Evolutionary conservation across 2,888 invertebrate species (phyloP).

Genomic region (Eudasyphora cyanicolor): DNA sequence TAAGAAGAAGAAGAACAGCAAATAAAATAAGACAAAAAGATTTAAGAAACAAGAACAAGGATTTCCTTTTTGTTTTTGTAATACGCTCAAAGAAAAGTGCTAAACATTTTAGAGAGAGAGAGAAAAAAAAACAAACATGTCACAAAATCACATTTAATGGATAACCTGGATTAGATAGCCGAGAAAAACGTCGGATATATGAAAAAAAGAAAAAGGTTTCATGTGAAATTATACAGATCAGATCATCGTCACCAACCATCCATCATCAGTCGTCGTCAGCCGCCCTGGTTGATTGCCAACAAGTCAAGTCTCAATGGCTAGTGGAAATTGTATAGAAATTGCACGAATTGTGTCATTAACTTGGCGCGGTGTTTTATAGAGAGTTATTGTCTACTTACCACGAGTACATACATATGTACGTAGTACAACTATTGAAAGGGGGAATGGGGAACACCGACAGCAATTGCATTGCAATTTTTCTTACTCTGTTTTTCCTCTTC

Average conservation of each 20-base stretch:
- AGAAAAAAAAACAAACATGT: not conserved
- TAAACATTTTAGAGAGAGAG: not conserved
- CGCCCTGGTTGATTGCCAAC: conserved; percentile 26
- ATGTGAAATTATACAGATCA: not conserved
- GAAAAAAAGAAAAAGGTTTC: not conserved
- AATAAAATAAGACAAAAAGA: conserved; percentile 3
- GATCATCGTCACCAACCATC: not conserved
- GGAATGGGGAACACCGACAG: not conserved
- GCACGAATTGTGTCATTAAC: conserved; percentile 40
- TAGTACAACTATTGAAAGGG: not conserved
- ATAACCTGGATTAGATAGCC: not conserved
- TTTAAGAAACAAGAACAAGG: not conserved
- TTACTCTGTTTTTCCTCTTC: not conserved
- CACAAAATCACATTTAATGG: not conserved
- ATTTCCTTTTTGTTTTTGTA: not conserved
- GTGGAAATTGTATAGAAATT: not conserved
- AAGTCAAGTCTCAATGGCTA: not conserved
- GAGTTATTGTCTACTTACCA: conserved; percentile 12
- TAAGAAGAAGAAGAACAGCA: not conserved
- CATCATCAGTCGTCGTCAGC: too few species aligned
- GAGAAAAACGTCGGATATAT: too few species aligned
- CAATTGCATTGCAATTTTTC: not conserved
- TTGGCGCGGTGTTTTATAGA: conserved; percentile 11
- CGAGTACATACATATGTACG: not conserved
- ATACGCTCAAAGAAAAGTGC: too few species aligned